phyloP scores from a whole-genome alignment of 2,113 vertebrate species.

The Dascyllus trimaculatus region DNA sequence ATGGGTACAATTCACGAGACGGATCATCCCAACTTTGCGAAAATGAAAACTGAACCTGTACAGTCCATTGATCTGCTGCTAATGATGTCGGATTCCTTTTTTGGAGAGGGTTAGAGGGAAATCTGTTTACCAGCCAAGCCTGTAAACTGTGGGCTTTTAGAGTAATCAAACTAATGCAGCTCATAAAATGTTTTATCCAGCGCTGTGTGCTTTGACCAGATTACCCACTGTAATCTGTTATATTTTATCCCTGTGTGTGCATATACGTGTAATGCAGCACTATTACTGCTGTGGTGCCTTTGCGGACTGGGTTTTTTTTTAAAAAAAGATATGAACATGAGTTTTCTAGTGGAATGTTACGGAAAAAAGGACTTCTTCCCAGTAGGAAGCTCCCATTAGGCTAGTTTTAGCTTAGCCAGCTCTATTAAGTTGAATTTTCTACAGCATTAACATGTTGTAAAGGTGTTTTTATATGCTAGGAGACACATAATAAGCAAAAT shows the following conservation, averaged over 20 bases:
- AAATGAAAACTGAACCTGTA: not conserved
- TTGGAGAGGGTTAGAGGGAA: constrained; percentile 20
- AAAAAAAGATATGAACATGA: no score
- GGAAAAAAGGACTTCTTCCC: no score
- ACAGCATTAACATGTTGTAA: no score
- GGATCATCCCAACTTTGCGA: not conserved
- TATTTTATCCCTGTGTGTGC: constrained; percentile 13
- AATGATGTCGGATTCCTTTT: constrained; percentile 29
- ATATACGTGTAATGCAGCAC: constrained; percentile 21
- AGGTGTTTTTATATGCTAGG: no score
- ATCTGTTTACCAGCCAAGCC: constrained; percentile 58
- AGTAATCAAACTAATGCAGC: constrained; percentile 79
- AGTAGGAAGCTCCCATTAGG: not conserved
- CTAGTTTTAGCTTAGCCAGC: not conserved
- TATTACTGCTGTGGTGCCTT: no score
- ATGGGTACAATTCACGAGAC: no score
- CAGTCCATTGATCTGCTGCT: constrained; percentile 22
- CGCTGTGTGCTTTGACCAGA: constrained; percentile 46
- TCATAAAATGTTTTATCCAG: constrained; percentile 65
- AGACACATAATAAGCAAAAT: no score
- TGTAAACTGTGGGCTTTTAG: constrained; percentile 55
- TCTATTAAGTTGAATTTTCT: not conserved
- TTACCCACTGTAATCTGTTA: constrained; percentile 66
- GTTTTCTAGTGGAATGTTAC: no score
- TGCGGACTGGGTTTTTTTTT: no score